Evolutionary conservation across 2,888 invertebrate genomes (phyloP), one percentile per base, ranked within the genome.

Genomic region (Drosophila melanocephala): DNA sequence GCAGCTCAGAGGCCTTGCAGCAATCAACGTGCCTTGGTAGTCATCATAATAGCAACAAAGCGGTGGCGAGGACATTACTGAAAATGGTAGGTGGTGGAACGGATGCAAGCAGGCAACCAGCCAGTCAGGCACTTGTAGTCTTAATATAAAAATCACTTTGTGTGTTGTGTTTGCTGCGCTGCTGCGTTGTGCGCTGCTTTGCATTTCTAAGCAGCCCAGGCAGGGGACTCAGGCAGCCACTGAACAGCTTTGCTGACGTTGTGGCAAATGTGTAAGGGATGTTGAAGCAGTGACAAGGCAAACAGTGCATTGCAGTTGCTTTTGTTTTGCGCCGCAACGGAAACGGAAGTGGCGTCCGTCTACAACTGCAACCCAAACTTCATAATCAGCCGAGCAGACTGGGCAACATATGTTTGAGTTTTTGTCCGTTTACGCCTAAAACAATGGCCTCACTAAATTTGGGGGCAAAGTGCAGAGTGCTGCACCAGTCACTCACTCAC

Each of bases 81-180:
- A 51, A 37, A 62, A 47, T 19, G 44, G 35, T 22, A 5, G 47
- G 59, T 53, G 63, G 65, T 64, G 68, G 74, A 50, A 51, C 67
- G 75, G 69, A 59, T 72, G 75, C 74, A 30, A 7, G 30, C 50
- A 26, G 39, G 2, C 56, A 39, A n/a, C 6, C 28, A 57, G 39
- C 3, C 22, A 22, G 58, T 6, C 58, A 72, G 81, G 81, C 83
- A 86, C 89, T 90, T 88, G 87, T 82, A 86, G 90, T 86, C 90
- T 88, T 88, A 88, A 88, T 88, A 88, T 90, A 88, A 88, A 88
- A 88, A 88, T 88, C 88, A 88, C 88, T 88, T 88, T 88, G 88
- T 88, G 90, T 85, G 90, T 88, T 88, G 86, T 76, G 83, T 84
- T 87, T 86, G 81, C 84, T 72, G 70, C 82, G 64, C 69, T 74